phyloP scores from a whole-genome alignment of 2,113 vertebrate species.

The Narcine bancroftii region DNA sequence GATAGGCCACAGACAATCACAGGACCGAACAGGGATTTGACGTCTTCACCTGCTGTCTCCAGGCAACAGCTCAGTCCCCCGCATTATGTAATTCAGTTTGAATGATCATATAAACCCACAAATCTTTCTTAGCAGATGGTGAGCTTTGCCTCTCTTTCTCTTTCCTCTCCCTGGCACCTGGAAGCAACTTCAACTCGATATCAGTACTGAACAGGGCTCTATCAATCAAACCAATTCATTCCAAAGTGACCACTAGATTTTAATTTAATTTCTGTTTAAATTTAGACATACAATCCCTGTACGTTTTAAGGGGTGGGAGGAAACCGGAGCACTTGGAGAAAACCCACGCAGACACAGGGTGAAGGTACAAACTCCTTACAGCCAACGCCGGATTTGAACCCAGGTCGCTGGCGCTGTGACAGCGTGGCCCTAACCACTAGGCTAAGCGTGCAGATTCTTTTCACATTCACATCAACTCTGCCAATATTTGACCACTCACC shows the following conservation, averaged over 20 bases:
- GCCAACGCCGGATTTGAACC: too few species aligned
- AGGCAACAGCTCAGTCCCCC: not conserved
- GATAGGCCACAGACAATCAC: not conserved
- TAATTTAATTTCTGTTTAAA: too few species aligned
- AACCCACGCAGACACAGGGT: too few species aligned
- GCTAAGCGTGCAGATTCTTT: too few species aligned
- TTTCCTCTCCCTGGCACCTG: not conserved
- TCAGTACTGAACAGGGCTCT: conserved; percentile 1
- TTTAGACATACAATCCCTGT: too few species aligned
- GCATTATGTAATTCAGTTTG: not conserved
- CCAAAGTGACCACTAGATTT: not conserved
- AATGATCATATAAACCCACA: not conserved
- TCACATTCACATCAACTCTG: too few species aligned
- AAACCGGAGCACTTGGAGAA: too few species aligned
- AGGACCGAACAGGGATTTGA: not conserved
- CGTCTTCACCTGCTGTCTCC: not conserved
- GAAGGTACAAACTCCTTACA: too few species aligned
- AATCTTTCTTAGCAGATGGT: conserved; percentile 23
- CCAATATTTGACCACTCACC: too few species aligned
- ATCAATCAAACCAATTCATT: not conserved
- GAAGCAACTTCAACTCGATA: not conserved
- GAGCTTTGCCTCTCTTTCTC: not conserved
- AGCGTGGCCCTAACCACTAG: too few species aligned
- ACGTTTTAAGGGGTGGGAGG: too few species aligned
- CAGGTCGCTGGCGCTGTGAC: too few species aligned